A percentile compares a stretch with the other conserved stretches of the same genome.
phyloP scores from a whole-genome alignment of 23 tunicate genomes.

The Clavelina lepadiformis region DNA sequence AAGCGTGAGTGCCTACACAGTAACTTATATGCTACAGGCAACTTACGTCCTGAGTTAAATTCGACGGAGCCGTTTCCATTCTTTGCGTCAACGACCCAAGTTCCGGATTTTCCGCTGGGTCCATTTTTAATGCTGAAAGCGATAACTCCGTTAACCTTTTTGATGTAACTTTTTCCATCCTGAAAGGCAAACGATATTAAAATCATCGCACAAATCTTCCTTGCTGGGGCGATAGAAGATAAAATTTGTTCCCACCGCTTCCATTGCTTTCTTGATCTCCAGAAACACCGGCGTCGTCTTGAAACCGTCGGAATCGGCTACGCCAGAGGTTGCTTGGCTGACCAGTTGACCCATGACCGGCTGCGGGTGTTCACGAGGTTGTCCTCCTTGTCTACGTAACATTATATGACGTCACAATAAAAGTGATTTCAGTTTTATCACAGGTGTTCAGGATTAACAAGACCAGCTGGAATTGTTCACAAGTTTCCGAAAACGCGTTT shows the following conservation, averaged over 20 bases:
- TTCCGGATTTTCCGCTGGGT: constrained; percentile 48
- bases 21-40: neutral
- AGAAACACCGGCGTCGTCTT: constrained; percentile 80
- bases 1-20: too few relatives aligned
- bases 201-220: neutral
- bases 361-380: constrained; percentile 49
- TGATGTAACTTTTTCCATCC: constrained; percentile 66
- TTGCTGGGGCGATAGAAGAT: neutral
- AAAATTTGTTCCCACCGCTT: constrained; percentile 9
- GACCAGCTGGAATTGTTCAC: too few relatives aligned
- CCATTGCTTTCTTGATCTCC: constrained; percentile 38
- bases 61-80: constrained; percentile 73
- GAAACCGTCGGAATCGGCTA: constrained; percentile 83
- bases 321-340: constrained; percentile 25
- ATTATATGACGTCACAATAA: too few relatives aligned
- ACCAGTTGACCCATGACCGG: constrained; percentile 41
- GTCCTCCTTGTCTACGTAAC: constrained; percentile 26
- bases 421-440: too few relatives aligned
- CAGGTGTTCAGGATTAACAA: too few relatives aligned
- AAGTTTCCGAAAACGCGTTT: too few relatives aligned
- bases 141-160: constrained; percentile 81
- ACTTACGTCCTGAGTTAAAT: constrained; percentile 60
- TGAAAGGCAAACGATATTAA: constrained; percentile 2
- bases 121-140: constrained; percentile 65
- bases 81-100: constrained; percentile 72